phyloP scores from a whole-genome alignment of 2,888 invertebrate species.

The Heliconius ismenius region DNA sequence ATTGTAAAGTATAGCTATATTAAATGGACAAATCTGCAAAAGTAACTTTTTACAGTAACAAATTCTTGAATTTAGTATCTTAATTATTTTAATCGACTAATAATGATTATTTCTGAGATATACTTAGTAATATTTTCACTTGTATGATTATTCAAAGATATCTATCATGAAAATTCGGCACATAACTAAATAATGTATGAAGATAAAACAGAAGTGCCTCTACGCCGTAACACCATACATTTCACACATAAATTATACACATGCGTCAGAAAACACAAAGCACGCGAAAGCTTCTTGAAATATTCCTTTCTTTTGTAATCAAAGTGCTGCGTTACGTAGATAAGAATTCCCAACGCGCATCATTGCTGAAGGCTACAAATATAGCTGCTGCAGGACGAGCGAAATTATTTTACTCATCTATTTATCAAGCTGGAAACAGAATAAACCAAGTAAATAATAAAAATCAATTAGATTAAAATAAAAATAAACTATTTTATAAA shows the following conservation, averaged over 20 bases:
- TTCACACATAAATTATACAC: conserved; percentile 63
- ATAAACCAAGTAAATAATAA: conserved; percentile 11
- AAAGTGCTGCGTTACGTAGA: conserved; percentile 77
- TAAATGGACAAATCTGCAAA: neutral
- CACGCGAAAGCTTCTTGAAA: conserved; percentile 72
- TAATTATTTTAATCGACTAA: neutral
- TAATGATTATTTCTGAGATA: neutral
- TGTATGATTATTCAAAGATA: neutral
- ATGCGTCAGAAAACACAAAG: conserved; percentile 71
- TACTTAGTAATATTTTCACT: neutral
- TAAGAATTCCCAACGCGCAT: conserved; percentile 75
- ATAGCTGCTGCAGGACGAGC: conserved; percentile 61
- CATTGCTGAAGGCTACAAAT: conserved; percentile 58
- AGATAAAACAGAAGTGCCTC: conserved; percentile 31
- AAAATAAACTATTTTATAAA: neutral
- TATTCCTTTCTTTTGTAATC: conserved; percentile 78
- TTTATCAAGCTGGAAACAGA: conserved; percentile 55
- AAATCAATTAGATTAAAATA: neutral
- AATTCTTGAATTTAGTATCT: neutral
- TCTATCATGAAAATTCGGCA: neutral
- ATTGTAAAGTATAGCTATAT: neutral
- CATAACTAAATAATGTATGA: conserved; percentile 9
- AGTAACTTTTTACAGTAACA: neutral
- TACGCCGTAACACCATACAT: conserved; percentile 25
- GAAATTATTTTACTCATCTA: conserved; percentile 75